phyloP scores from a whole-genome alignment of 2,888 invertebrate species.

The Leptopilina syphax region DNA sequence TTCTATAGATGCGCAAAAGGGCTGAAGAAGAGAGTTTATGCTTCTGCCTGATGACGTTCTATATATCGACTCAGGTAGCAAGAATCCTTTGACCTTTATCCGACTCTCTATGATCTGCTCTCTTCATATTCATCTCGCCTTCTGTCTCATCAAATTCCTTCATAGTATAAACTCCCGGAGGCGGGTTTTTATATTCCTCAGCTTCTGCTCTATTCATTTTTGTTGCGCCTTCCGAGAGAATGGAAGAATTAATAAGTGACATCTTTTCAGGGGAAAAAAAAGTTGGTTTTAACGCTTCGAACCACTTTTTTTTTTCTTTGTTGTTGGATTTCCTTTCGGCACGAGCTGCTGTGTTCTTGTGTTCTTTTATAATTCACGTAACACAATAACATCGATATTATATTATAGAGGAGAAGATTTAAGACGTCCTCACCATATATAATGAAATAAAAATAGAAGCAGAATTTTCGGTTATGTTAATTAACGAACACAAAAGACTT shows the following conservation, averaged over 20 bases:
- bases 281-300: conserved; percentile 64
- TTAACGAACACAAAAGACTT: conserved; percentile 27
- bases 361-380: conserved; percentile 48
- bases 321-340: conserved; percentile 62
- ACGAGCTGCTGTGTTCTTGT: conserved; percentile 63
- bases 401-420: neutral
- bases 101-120: conserved; percentile 66
- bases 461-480: conserved; percentile 26
- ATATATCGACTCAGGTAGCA: conserved; percentile 70
- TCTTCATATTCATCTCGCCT: conserved; percentile 59
- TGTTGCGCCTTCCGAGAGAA: conserved; percentile 66
- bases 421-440: conserved; percentile 19
- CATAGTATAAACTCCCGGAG: conserved; percentile 35
- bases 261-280: conserved; percentile 65
- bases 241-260: conserved; percentile 76
- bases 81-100: conserved; percentile 72
- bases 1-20: conserved; percentile 60
- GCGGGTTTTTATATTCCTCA: conserved; percentile 21
- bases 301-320: conserved; percentile 48
- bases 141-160: conserved; percentile 58
- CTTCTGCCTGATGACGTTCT: conserved; percentile 56
- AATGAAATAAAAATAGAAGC: conserved; percentile 37
- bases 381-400: conserved; percentile 58
- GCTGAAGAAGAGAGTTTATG: conserved; percentile 46
- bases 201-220: conserved; percentile 69